Conservation (phyloP, 2,888 invertebrate species). For the Prosopocoilus inquinatus region DNA sequence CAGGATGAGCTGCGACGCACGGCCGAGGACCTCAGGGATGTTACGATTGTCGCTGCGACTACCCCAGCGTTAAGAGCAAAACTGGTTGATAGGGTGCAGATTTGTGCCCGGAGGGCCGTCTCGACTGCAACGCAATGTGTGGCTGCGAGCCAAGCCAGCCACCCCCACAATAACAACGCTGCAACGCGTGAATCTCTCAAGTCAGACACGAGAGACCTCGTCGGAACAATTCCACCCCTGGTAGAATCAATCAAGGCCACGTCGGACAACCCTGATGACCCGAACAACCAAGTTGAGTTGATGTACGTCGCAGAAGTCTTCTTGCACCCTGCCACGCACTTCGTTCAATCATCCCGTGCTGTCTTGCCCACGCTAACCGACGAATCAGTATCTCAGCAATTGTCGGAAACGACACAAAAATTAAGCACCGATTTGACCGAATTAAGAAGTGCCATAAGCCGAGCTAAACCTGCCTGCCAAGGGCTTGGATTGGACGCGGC, state of each 20-base stretch:
- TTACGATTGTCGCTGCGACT: conserved; percentile 81
- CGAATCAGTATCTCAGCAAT: conserved; percentile 71
- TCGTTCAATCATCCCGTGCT: conserved; percentile 74
- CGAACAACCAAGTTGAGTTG: conserved; percentile 74
- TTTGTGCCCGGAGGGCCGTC: conserved; percentile 74
- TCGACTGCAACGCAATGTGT: conserved; percentile 90
- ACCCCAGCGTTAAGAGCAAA: conserved; percentile 72
- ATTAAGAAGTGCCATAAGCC: conserved; percentile 44
- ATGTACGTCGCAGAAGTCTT: conserved; percentile 83
- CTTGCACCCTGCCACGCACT: conserved; percentile 63
- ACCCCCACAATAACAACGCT: conserved; percentile 69
- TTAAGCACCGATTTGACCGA: conserved; percentile 57
- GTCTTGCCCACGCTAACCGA: conserved; percentile 82
- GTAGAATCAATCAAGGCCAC: conserved; percentile 77
- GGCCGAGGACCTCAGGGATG: conserved; percentile 90
- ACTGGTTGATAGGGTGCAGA: conserved; percentile 55
- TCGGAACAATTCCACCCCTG: conserved; percentile 76
- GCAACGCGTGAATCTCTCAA: conserved; percentile 69
- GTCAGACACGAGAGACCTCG: conserved; percentile 70
- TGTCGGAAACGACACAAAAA: conserved; percentile 69
- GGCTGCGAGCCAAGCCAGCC: conserved; percentile 81
- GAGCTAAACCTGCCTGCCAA: conserved; percentile 62
- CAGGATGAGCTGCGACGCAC: conserved; percentile 84
- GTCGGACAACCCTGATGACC: conserved; percentile 66
- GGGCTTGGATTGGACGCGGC: conserved; percentile 85